phyloP scores from a whole-genome alignment of 2,113 vertebrate genomes.

The Leucosticte australis region DNA sequence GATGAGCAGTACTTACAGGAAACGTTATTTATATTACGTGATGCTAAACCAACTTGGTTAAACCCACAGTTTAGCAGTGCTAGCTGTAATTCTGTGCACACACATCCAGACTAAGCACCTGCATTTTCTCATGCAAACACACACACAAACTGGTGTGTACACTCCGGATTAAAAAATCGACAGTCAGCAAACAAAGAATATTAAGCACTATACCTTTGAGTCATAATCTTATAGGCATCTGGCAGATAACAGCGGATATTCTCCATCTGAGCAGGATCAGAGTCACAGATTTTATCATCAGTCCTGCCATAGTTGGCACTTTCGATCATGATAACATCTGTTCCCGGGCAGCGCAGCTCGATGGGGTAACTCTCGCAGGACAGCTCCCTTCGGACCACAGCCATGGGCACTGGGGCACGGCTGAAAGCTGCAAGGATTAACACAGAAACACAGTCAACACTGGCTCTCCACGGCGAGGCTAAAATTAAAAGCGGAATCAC shows the following conservation, averaged over 20 bases:
- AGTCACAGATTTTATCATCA: constrained; percentile 98
- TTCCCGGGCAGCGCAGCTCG: constrained; percentile 96
- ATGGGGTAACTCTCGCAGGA: constrained; percentile 98
- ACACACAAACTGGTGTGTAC: not conserved
- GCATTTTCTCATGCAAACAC: constrained; percentile 20
- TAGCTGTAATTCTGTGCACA: not conserved
- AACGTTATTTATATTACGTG: not conserved
- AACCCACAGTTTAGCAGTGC: not conserved
- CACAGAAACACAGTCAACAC: not conserved
- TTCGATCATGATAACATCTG: constrained; percentile 99
- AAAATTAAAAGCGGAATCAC: not conserved
- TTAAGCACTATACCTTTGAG: constrained; percentile 84
- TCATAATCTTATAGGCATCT: constrained; percentile 99
- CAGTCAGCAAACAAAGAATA: not conserved
- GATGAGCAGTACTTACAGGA: not conserved
- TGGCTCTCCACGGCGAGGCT: not conserved
- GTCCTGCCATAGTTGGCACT: constrained; percentile 98
- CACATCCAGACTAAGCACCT: not conserved
- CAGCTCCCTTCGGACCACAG: constrained; percentile 95
- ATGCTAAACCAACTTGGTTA: not conserved
- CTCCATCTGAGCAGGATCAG: constrained; percentile 98
- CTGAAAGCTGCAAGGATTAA: constrained; percentile 84
- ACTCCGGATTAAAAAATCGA: not conserved
- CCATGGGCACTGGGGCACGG: constrained; percentile 96
- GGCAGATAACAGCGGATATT: constrained; percentile 98